Base-by-base conservation (phyloP, 2,888 invertebrate genomes). In the Drosophila putrida region DNA sequence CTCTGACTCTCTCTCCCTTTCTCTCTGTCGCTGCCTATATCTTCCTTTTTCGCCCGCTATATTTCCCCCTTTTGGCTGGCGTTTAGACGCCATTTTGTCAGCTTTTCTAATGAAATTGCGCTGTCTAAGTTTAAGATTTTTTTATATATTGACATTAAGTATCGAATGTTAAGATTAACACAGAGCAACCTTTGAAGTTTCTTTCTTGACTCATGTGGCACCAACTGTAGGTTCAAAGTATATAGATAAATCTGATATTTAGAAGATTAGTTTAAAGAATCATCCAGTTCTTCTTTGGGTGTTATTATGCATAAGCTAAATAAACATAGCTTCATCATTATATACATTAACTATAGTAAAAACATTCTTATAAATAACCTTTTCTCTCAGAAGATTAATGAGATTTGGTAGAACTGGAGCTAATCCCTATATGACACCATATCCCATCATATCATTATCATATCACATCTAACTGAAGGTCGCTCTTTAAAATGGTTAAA, bases 11-110 rank as follows among this genome's bases (percentile, higher is more conserved):
- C 4, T 15, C 11, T 4, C 31, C 4, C 11, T 20, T 11, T 3
- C 28, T 39, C 15, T 20, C 8, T 2, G 8, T 31, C 6, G 31
- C 8, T 20, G 20, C 20, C 2, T 20, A 20, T 1, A 20, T 20
- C 20, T 20, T 20, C 20, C 2, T 2, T 31, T 31, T 31, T 6
- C 31, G 8, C 8, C 8, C 9, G 31, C 20, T n/a, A 5, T 27
- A 8, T 25, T 36, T 10, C 27, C 36, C 36, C 47, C n/a, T 43
- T 57, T 47, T 49, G 20, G 41, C 4, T 36, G 31, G 25, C 66
- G 51, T 74, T 78, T 78, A 78, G 79, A 59, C 77, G 77, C 75
- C 79, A 78, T 78, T 77, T 75, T 77, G 75, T 67, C 78, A 74
- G 71, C 35, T 63, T 74, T 65, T 63, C 62, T 54, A 77, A 67